Conservation (phyloP, 2,797 vertebrate genomes). For the Rallus crepitans region DNA sequence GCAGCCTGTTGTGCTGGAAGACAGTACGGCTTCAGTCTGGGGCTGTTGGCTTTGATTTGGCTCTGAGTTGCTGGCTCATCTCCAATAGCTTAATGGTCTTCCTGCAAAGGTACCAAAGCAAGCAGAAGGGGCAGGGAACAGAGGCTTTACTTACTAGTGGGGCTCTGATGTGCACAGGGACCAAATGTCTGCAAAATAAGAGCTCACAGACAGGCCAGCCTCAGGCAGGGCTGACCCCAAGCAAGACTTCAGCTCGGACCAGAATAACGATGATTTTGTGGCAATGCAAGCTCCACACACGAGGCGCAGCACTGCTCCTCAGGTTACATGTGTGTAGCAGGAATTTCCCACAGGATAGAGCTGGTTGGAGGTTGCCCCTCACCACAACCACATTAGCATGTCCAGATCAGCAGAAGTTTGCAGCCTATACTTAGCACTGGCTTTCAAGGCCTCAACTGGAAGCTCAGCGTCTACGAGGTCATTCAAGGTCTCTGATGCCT, state of each 20-base stretch:
- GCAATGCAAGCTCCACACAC: neutral
- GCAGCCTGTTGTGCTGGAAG: conserved; percentile 22
- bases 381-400: neutral
- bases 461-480: neutral
- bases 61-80: conserved; percentile 34
- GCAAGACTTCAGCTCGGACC: neutral
- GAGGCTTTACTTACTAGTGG: neutral
- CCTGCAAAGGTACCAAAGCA: conserved; percentile 44
- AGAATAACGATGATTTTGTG: neutral
- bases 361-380: neutral
- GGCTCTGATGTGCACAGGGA: neutral
- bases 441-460: neutral
- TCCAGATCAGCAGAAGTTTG: neutral
- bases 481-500: neutral
- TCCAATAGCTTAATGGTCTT: conserved; percentile 23
- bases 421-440: neutral
- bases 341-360: neutral
- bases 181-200: neutral
- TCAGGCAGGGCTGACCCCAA: conserved; percentile 8
- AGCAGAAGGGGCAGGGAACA: neutral
- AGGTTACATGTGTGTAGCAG: neutral
- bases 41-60: conserved; percentile 50
- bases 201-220: neutral
- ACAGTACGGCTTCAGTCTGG: neutral
- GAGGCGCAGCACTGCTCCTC: neutral